Evolutionary conservation across 1,140 invertebrate species (phyloP), one percentile per base, ranked within the genome.

Genomic region (Orchesella cincta): DNA sequence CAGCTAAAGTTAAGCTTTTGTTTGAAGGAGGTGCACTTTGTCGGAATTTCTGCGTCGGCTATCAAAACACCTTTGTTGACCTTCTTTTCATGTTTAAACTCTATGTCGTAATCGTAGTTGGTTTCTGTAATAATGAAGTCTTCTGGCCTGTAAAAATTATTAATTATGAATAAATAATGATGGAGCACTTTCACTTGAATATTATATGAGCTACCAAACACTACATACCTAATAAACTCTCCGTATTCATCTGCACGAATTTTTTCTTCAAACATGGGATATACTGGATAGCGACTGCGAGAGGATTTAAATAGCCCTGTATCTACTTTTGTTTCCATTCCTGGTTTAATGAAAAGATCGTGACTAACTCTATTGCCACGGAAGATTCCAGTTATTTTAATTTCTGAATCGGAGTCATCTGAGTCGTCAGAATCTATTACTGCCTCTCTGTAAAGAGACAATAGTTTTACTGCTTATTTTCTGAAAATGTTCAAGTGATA

Each of bases 271-370:
- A 93, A 89, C 83, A 92, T 95, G 1, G 97, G 97, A 86, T 96
- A 99, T 93, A 99, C 98, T 0, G 96, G 96, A 86, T 97, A 94
- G 80, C 80, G 95, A 92, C 76, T 96, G 93, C 87, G 96, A 96
- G 82, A 91, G 94, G 78, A 94, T 92, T 97, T 98, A 84, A 98
- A 97, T 85, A 95, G 96, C 3, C 82, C 82, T 3, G 77, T 75
- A 46, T 81, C 90, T 76, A 88, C 86, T 81, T 85, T 81, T 54
- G 85, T 82, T 84, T 91, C 89, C 64, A 90, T 89, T 85, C 94
- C 93, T 74, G 90, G 89, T 80, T 94, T 92, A 16, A 95, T 93
- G 64, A 97, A 91, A 76, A 98, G 92, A 86, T 98, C 96, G 85
- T 98, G 95, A 73, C 84, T 84, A 12, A 83, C 81, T n/a, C 77